phyloP scores from a whole-genome alignment of 2,113 vertebrate genomes.

The Papio anubis region DNA sequence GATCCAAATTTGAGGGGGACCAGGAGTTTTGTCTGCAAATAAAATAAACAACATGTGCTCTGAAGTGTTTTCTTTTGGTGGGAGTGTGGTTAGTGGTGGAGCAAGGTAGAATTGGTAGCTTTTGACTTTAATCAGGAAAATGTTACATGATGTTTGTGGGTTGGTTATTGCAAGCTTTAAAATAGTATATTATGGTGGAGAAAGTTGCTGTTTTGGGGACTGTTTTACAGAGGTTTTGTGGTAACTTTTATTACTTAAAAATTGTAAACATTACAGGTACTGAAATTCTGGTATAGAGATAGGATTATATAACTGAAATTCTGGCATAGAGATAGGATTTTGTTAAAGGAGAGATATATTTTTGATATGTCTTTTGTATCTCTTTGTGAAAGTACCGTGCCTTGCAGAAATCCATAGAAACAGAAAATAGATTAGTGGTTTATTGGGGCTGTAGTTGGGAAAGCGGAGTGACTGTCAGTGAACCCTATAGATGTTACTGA shows the following conservation, averaged over 20 bases:
- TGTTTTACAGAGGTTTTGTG: slow-evolving; percentile 24
- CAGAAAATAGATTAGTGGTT: not conserved
- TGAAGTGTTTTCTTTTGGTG: not conserved
- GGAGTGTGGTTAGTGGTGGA: not conserved
- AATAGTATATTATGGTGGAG: not conserved
- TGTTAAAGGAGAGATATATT: not conserved
- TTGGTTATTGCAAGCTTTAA: not conserved
- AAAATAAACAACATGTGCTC: not conserved
- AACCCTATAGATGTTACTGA: not conserved
- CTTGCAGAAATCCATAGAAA: not conserved
- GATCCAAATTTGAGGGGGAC: not conserved
- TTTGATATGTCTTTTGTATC: slow-evolving; percentile 9
- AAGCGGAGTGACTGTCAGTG: not conserved
- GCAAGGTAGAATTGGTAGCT: not conserved
- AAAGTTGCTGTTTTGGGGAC: not conserved
- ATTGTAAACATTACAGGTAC: not conserved
- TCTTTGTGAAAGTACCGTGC: not conserved
- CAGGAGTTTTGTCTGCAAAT: slow-evolving; percentile 21
- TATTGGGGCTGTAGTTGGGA: not conserved
- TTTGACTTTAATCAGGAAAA: not conserved
- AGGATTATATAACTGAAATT: too few species aligned
- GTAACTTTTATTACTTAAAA: slow-evolving; percentile 1
- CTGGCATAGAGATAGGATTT: not conserved
- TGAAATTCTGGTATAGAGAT: not conserved
- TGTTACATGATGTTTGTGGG: not conserved